Conservation (phyloP, 2,797 vertebrate species). For the Lacerta agilis region DNA sequence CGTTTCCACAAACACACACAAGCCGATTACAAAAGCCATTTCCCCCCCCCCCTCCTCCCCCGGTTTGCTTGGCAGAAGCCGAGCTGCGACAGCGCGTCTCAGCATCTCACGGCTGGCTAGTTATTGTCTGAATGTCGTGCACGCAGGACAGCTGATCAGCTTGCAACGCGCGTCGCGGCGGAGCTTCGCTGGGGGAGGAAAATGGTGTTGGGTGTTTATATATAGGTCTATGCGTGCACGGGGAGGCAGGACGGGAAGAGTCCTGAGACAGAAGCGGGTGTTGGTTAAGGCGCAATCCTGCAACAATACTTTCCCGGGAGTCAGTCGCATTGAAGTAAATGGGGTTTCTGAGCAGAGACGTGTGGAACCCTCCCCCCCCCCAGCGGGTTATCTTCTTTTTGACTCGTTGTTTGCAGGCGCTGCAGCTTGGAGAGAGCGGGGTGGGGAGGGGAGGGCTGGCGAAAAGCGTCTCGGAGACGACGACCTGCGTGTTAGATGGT, state of each 20-base stretch:
- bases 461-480: not conserved
- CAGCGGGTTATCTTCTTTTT: not conserved
- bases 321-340: not conserved
- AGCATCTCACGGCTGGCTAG: not conserved
- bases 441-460: not conserved
- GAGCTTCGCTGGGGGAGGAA: not conserved
- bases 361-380: rapidly evolving
- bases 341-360: not conserved
- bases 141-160: not conserved
- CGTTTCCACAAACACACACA: not conserved
- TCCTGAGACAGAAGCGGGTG: not conserved
- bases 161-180: not conserved
- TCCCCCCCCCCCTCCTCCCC: not conserved
- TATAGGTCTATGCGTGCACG: too few species aligned
- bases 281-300: not conserved
- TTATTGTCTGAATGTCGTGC: not conserved
- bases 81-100: not conserved
- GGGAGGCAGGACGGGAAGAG: not conserved
- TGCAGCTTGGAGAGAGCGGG: not conserved
- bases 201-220: too few species aligned
- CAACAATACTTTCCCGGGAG: not conserved
- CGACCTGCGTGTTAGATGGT: too few species aligned
- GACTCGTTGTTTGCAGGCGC: not conserved
- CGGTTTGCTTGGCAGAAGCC: not conserved
- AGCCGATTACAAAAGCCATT: not conserved